Base-by-base conservation (phyloP, 2,113 vertebrate genomes). In the Nibea coibor region DNA sequence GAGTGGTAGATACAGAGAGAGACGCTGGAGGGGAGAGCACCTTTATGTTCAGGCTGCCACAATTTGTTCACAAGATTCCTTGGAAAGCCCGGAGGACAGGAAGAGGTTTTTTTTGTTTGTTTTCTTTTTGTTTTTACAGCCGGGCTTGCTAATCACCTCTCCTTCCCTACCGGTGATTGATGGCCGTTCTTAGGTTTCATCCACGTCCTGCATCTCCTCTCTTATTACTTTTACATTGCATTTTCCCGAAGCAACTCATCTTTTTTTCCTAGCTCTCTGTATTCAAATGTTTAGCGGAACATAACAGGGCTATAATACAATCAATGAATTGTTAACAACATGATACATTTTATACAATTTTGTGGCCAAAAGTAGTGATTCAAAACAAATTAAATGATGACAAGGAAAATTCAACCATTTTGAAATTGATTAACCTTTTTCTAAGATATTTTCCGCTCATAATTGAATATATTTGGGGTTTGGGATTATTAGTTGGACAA, bases 151-250 rank as follows among this genome's bases (percentile, higher is more conserved):
- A 84, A 91, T 87, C 82, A 75, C 5, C 50, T 43, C 79, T 75
- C 45, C 24, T 45, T 71, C 58, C 78, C 74, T 82, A 47, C 48
- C 81, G 59, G 70, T 75, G 84, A 89, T 92, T 78, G 89, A 90
- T 89, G 77, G 72, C 72, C 66, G 50, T 77, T 86, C 75, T 86
- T 72, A n/a, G 74, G 76, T 82, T 88, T 84, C 83, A 82, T 56
- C 58, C 66, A 65, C n/a, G 11, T 57, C 39, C 48, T 26, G 14
- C 61, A 22, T 70, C 48, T 78, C 59, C 39, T 53, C 66, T 72
- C 66, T 76, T 64, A 57, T 71, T 81, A 51, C 59, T 59, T 72
- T 58, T 65, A 17, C 64, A 17, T 51, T 63, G 56, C 56, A 68
- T 56, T 85, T 72, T 81, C 56, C 68, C 10, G 47, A 72, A 17